Evolutionary conservation across 2,797 vertebrate species (phyloP).

Genomic region (Macropus fuliginosus): DNA sequence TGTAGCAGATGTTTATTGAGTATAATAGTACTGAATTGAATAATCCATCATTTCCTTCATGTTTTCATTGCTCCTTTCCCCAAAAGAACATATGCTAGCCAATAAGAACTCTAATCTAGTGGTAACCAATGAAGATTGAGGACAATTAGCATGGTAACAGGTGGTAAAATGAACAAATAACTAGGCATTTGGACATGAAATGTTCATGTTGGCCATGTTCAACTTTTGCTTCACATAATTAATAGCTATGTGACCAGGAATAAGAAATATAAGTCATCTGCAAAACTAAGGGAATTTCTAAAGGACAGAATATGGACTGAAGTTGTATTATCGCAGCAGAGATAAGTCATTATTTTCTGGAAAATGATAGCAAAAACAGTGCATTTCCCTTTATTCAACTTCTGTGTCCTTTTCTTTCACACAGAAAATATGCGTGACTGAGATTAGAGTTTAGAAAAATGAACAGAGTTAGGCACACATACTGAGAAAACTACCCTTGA

Average conservation of each 20-base stretch:
- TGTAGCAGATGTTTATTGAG: neutral
- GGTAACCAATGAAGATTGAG: neutral
- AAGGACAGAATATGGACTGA: neutral
- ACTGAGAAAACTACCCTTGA: no score
- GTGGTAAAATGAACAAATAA: neutral
- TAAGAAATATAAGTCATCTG: neutral
- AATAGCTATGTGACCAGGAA: neutral
- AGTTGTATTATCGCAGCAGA: neutral
- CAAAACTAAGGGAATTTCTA: neutral
- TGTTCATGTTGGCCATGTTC: neutral
- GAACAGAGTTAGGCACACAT: neutral
- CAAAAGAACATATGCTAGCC: neutral
- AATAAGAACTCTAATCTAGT: neutral
- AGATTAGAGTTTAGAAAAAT: neutral
- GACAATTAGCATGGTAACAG: neutral
- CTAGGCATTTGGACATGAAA: neutral
- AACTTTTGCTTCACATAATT: neutral
- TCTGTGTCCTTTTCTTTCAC: neutral
- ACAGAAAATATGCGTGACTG: neutral
- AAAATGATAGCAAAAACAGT: neutral
- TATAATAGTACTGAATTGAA: neutral
- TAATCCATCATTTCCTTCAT: neutral
- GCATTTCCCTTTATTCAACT: neutral
- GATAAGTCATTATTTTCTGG: neutral
- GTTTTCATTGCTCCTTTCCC: neutral